These are phyloP conservation scores for Zosterops pallidus DNA, from an alignment of 2,113 vertebrate genomes.

Conservation along the genomic window DNA sequence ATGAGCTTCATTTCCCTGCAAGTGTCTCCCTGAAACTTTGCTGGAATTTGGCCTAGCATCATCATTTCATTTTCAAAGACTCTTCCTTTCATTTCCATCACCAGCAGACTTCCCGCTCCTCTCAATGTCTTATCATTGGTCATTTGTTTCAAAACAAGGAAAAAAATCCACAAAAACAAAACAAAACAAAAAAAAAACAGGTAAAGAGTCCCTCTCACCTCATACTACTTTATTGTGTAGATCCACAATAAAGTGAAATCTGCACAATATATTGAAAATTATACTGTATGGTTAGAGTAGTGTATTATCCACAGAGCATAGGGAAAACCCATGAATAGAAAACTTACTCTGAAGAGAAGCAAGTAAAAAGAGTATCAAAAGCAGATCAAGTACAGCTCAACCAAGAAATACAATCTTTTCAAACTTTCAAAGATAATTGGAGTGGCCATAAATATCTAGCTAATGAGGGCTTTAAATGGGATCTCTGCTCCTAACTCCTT, in stretches of 20 bases:
- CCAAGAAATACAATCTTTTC: neutral
- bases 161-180: neutral
- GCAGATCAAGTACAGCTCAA: neutral
- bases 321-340: neutral
- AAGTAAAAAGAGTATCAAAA: neutral
- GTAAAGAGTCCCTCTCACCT: neutral
- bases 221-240: neutral
- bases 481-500: neutral
- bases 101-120: neutral
- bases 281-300: neutral
- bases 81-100: neutral
- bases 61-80: neutral
- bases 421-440: neutral
- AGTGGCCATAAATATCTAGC: neutral
- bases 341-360: neutral
- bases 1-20: rapidly evolving
- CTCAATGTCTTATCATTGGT: neutral
- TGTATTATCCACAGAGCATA: neutral
- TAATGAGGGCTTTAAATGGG: neutral
- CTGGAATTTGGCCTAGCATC: neutral
- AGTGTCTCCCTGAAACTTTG: neutral
- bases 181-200: neutral
- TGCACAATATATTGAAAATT: neutral
- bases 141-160: neutral
- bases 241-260: neutral